These are phyloP conservation scores for Malthinus flaveolus DNA, from an alignment of 2,888 invertebrate genomes.

Conservation along the genomic window DNA sequence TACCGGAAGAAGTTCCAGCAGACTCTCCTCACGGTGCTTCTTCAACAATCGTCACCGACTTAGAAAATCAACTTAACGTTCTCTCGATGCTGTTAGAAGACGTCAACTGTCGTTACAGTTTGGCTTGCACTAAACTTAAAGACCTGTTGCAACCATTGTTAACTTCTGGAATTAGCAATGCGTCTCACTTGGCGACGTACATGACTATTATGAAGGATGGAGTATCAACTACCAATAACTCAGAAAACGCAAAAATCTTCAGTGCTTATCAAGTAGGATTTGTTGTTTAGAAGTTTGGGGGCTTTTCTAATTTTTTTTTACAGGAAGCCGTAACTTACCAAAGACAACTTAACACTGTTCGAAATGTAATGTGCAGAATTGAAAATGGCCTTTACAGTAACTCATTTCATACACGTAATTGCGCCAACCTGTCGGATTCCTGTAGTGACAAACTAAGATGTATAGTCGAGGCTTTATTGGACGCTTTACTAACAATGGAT, in stretches of 20 bases:
- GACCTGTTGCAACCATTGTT: conserved; percentile 77
- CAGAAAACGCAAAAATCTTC: conserved; percentile 57
- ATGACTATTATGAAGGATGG: conserved; percentile 59
- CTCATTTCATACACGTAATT: conserved; percentile 23
- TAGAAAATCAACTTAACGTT: conserved; percentile 65
- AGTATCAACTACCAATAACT: conserved; percentile 39
- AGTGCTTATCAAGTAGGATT: conserved; percentile 57
- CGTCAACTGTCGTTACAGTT: conserved; percentile 77
- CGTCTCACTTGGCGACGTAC: conserved; percentile 83
- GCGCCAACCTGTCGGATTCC: conserved; percentile 56
- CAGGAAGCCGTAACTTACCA: conserved; percentile 87
- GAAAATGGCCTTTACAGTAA: conserved; percentile 55
- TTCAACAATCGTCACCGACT: conserved; percentile 47
- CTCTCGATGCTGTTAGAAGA: conserved; percentile 75
- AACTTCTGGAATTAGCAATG: conserved; percentile 78
- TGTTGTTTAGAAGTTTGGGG: too few relatives aligned
- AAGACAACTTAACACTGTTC: conserved; percentile 84
- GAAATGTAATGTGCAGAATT: conserved; percentile 73
- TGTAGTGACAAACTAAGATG: conserved; percentile 84
- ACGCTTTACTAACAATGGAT: conserved; percentile 67
- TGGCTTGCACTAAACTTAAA: conserved; percentile 83
- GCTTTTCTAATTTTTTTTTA: conserved; percentile 7
- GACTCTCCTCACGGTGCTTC: conserved; percentile 49
- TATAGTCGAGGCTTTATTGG: conserved; percentile 79
- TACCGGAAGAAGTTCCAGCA: conserved; percentile 60